phyloP scores from a whole-genome alignment of 2,888 invertebrate genomes.

The Andricus quercusramuli region DNA sequence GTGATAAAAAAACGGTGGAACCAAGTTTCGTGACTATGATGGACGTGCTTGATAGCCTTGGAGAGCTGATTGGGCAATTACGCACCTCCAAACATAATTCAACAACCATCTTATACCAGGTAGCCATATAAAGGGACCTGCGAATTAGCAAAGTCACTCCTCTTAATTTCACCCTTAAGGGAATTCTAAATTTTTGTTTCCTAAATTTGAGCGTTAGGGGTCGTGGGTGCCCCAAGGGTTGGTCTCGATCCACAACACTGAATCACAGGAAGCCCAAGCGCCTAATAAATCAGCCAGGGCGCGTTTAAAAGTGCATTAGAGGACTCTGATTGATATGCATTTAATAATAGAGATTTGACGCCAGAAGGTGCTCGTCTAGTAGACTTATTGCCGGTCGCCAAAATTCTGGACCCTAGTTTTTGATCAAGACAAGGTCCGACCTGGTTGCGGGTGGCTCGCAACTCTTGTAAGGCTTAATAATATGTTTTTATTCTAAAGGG shows the following conservation, averaged over 20 bases:
- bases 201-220: neutral
- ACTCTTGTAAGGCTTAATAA: constrained; percentile 65
- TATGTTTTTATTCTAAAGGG: constrained; percentile 71
- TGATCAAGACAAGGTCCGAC: constrained; percentile 41
- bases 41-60: constrained; percentile 62
- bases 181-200: neutral
- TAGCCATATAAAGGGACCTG: constrained; percentile 8
- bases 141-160: neutral
- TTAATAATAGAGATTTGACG: constrained; percentile 74
- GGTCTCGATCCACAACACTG: constrained; percentile 39
- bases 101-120: constrained; percentile 8
- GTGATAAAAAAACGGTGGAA: constrained; percentile 42
- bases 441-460: constrained; percentile 55
- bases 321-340: constrained; percentile 75
- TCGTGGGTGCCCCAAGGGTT: constrained; percentile 4
- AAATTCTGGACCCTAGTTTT: constrained; percentile 48
- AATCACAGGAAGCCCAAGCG: constrained; percentile 61
- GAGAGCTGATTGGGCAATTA: constrained; percentile 61
- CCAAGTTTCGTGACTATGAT: constrained; percentile 65
- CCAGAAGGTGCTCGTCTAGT: constrained; percentile 56
- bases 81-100: constrained; percentile 43
- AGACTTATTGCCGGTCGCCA: constrained; percentile 51
- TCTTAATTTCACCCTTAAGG: neutral
- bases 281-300: constrained; percentile 71
- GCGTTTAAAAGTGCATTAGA: constrained; percentile 75